These are phyloP conservation scores for Xenopus tropicalis DNA, from an alignment of 2,113 vertebrate genomes.

Conservation along the genomic window UCB_Xtro_10.0 CM004443.2:32268501-32269000, in stretches of 20 bases:
- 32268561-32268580: slow-evolving; percentile 38
- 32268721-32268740: slow-evolving; percentile 2
- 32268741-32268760: neutral
- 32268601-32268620: slow-evolving; percentile 37
- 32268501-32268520: slow-evolving; percentile 33
- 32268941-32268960: neutral
- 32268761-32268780: neutral
- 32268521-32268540: slow-evolving; percentile 22
- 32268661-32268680: slow-evolving; percentile 32
- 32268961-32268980: neutral
- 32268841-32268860: neutral
- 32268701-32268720: slow-evolving; percentile 7
- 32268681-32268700: slow-evolving; percentile 38
- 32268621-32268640: slow-evolving; percentile 42
- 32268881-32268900: slow-evolving; percentile 10
- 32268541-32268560: slow-evolving; percentile 26
- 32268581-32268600: slow-evolving; percentile 41
- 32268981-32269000: neutral
- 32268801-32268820: neutral
- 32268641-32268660: slow-evolving; percentile 41
- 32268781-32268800: neutral
- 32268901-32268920: slow-evolving; percentile 15
- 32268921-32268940: slow-evolving; percentile 10
- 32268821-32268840: neutral
- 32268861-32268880: slow-evolving; percentile 9